These are phyloP conservation scores for Phataginus tetradactyla DNA, from an alignment of 2,797 vertebrate species.

Conservation along the genomic window DNA sequence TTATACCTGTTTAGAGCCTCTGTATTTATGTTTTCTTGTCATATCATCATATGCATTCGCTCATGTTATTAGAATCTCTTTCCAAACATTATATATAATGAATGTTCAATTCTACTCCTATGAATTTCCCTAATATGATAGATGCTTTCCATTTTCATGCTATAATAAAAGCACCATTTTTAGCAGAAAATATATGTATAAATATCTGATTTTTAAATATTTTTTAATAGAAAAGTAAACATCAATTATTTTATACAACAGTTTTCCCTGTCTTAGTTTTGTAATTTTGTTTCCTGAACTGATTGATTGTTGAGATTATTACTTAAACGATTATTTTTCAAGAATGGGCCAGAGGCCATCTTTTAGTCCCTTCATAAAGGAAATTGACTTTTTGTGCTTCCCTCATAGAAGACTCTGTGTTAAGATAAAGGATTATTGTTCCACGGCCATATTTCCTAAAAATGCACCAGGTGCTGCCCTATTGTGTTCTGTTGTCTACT, in stretches of 20 bases:
- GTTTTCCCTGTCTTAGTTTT: not conserved
- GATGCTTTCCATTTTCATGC: not conserved
- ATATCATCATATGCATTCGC: not conserved
- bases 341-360: not conserved
- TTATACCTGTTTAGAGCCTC: not conserved
- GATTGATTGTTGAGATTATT: not conserved
- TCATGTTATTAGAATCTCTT: not conserved
- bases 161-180: not conserved
- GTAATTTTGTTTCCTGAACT: not conserved
- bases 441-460: not conserved
- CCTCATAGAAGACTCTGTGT: not conserved
- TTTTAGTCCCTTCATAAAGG: not conserved
- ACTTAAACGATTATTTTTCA: not conserved
- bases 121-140: not conserved
- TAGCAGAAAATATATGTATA: not conserved
- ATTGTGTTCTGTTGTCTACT: not conserved
- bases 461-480: not conserved
- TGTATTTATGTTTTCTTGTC: slow-evolving; percentile 15
- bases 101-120: not conserved
- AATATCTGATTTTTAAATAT: not conserved
- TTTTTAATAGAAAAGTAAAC: not conserved
- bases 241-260: not conserved
- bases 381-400: not conserved
- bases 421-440: not conserved
- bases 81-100: not conserved